These are phyloP conservation scores for Aphaenogaster ashmeadi DNA, from an alignment of 1,140 invertebrate species.

Conservation along the genomic window DNA sequence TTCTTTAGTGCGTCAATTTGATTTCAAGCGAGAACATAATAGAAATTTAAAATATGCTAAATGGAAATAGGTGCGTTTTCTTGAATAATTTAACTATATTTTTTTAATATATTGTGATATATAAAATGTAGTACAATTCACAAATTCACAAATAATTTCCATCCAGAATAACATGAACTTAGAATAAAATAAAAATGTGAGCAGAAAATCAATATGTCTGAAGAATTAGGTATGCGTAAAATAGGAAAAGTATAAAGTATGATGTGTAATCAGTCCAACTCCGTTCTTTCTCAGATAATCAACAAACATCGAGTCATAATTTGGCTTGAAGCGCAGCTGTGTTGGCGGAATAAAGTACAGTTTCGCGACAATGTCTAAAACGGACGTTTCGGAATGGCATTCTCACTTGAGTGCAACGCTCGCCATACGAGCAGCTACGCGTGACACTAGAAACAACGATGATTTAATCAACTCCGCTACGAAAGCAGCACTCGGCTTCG, in stretches of 20 bases:
- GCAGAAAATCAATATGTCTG: background rate
- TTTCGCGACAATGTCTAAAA: constrained; percentile 31
- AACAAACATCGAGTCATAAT: background rate
- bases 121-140: background rate
- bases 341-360: background rate
- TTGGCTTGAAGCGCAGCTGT: background rate
- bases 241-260: background rate
- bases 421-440: constrained; percentile 45
- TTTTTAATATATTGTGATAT: background rate
- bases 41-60: constrained; percentile 14
- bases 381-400: constrained; percentile 5
- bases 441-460: constrained; percentile 61
- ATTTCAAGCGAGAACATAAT: background rate
- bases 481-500: constrained; percentile 61
- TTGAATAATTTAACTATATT: background rate
- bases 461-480: constrained; percentile 62
- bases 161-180: background rate
- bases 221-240: too few relatives aligned
- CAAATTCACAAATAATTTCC: background rate
- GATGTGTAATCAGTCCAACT: background rate
- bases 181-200: background rate
- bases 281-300: background rate
- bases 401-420: constrained; percentile 13
- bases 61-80: background rate
- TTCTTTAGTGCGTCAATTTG: constrained; percentile 28